Evolutionary conservation across 1,140 invertebrate species (phyloP).

Genomic region (Anoplophora glabripennis): DNA sequence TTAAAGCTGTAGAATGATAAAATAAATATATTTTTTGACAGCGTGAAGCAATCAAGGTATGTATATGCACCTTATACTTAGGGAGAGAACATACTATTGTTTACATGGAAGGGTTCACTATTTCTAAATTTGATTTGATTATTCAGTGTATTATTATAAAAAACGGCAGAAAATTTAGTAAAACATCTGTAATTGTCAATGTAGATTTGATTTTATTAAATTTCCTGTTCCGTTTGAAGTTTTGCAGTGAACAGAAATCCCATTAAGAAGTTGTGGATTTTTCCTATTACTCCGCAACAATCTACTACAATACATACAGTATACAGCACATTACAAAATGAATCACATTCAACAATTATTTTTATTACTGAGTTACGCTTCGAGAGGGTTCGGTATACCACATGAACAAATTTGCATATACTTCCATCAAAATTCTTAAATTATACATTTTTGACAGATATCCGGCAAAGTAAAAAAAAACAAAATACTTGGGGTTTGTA

Average conservation of each 20-base stretch:
- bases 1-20: too few species aligned
- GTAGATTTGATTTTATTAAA: not conserved
- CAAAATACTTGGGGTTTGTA: slow-evolving; percentile 34
- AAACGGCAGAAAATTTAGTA: slow-evolving; percentile 1
- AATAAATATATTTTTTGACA: too few species aligned
- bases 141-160: not conserved
- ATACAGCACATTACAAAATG: slow-evolving; percentile 41
- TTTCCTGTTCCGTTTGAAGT: not conserved
- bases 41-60: too few species aligned
- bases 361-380: slow-evolving; percentile 33
- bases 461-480: slow-evolving; percentile 13
- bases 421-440: not conserved
- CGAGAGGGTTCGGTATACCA: slow-evolving; percentile 25
- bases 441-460: not conserved
- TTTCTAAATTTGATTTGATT: slow-evolving; percentile 12
- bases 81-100: too few species aligned
- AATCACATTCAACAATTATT: slow-evolving; percentile 42
- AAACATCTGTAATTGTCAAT: not conserved
- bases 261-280: not conserved
- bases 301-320: slow-evolving; percentile 39
- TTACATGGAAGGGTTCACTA: not conserved
- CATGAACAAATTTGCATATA: slow-evolving; percentile 18
- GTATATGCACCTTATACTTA: too few species aligned
- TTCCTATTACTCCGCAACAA: slow-evolving; percentile 20
- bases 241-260: not conserved